Evolutionary conservation across 2,113 vertebrate genomes (phyloP).

Genomic region (Aramus guarauna): DNA sequence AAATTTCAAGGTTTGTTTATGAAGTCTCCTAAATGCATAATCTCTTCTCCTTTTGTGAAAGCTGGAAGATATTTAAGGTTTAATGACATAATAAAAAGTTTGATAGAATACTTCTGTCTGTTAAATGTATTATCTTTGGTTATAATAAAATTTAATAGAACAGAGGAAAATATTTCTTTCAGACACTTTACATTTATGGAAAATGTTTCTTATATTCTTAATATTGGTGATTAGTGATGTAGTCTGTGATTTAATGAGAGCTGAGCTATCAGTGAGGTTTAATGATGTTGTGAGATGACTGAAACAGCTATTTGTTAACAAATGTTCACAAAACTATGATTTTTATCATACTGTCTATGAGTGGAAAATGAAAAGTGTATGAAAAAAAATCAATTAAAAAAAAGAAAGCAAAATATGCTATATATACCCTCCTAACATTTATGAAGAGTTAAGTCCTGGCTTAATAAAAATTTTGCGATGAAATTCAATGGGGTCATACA

Average conservation of each 20-base stretch:
- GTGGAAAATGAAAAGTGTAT: background rate
- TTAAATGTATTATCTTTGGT: background rate
- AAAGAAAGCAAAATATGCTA: background rate
- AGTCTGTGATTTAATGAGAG: conserved; percentile 30
- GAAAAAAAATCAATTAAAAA: background rate
- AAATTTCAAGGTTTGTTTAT: background rate
- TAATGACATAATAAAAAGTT: background rate
- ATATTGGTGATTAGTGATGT: conserved; percentile 15
- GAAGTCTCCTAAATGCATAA: background rate
- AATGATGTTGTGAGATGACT: background rate
- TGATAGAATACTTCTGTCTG: background rate
- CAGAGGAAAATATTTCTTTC: background rate
- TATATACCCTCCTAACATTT: background rate
- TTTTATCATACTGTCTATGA: background rate
- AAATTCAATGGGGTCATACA: background rate
- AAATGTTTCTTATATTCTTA: conserved; percentile 19
- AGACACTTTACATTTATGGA: background rate
- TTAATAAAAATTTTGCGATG: background rate
- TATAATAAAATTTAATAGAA: conserved; percentile 11
- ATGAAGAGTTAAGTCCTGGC: background rate
- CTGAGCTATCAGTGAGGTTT: background rate
- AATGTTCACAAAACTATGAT: background rate
- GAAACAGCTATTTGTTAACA: background rate
- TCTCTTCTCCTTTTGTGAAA: background rate
- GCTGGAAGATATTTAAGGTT: background rate